Evolutionary conservation across 2,113 vertebrate genomes (phyloP).

Genomic region (Malurus elegans): DNA sequence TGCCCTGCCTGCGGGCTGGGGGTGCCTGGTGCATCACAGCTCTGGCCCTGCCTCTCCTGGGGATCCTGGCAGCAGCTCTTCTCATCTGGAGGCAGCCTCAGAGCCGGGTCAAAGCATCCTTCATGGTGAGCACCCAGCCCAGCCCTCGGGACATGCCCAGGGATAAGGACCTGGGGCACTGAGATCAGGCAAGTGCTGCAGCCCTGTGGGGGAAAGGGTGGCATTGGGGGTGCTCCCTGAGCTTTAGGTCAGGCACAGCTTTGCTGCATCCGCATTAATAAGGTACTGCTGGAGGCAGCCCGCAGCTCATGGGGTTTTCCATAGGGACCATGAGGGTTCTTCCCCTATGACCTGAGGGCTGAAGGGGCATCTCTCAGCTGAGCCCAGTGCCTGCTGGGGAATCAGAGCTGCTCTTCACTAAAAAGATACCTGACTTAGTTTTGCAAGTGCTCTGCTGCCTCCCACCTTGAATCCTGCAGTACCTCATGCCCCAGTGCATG

Average conservation of each 20-base stretch:
- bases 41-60: slow-evolving; percentile 55
- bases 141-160: accelerated
- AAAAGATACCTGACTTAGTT: not conserved
- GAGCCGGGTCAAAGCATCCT: slow-evolving; percentile 74
- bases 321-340: not conserved
- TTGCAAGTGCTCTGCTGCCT: not conserved
- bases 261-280: not conserved
- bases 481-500: not conserved
- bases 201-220: not conserved
- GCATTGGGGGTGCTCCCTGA: not conserved
- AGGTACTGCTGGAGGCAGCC: not conserved
- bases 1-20: slow-evolving; percentile 54
- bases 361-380: not conserved
- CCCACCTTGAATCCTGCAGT: not conserved
- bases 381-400: not conserved
- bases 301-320: not conserved
- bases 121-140: slow-evolving; percentile 74
- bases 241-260: not conserved
- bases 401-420: not conserved
- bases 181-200: not conserved
- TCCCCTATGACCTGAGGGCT: accelerated
- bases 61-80: slow-evolving; percentile 54
- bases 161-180: not conserved
- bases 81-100: slow-evolving; percentile 84
- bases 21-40: slow-evolving; percentile 72